Evolutionary conservation across 1,140 invertebrate species (phyloP), one percentile per base, ranked within the genome.

Genomic region (Cheumatopsyche charites): DNA sequence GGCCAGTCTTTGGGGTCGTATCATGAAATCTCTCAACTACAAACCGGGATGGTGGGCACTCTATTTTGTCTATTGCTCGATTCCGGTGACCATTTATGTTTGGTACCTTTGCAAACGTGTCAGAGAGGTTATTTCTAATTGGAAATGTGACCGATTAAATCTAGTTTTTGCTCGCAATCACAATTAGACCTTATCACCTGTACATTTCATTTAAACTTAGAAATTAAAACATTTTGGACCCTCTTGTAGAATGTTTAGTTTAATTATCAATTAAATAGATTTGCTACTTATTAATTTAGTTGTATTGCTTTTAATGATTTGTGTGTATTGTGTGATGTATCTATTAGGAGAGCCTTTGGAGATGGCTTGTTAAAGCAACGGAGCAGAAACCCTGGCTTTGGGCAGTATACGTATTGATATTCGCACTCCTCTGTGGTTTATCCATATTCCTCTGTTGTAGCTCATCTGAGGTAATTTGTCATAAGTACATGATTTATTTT

Each of bases 341-440:
- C 55, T 23, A 76, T n/a, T 88, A 96, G 93, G 92, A 92, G 79
- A 93, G 91, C 79, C 82, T 94, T 77, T 86, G 96, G 79, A 89
- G 91, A 79, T 90, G 91, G 74, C 82, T 95, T 68, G 85, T 94
- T 74, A 89, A 90, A 79, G 92, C 91, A 76, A 93, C 94, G 70
- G 92, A 94, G 77, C 91, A 94, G 69, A 88, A 95, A 79, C 96
- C 97, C 29, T 96, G 94, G 91, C 87, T 97, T 72, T 97, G 93
- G 91, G 92, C 88, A 65, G 87, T 94, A 63, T 94, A 95, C 82
- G 87, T 97, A 76, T 80, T 97, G 70, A 88, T 90, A 66, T 84
- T 93, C 81, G 91, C 92, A 73, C 81, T 97, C 63, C 90, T 94
- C 36, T 82, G 92, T 73, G 86, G 93, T 75, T 85, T 94, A 73